phyloP scores from a whole-genome alignment of 2,888 invertebrate genomes.

The Tillus elongatus region DNA sequence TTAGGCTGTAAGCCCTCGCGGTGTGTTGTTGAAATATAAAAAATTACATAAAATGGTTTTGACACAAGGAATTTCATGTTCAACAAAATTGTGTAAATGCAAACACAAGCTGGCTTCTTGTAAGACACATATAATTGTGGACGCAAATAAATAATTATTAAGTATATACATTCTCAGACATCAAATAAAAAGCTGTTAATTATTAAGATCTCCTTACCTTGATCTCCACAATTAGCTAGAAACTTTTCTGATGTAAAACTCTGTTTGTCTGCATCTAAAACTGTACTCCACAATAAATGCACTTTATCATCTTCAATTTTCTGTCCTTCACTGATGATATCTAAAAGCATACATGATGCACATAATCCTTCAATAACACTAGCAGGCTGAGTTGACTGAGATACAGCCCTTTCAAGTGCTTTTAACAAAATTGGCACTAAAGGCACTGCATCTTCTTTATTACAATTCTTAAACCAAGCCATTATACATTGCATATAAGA shows the following conservation, averaged over 20 bases:
- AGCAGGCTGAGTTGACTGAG: slow-evolving; percentile 64
- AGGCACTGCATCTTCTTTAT: slow-evolving; percentile 40
- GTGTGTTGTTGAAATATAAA: too few relatives aligned
- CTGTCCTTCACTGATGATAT: slow-evolving; percentile 44
- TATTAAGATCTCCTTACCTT: too few relatives aligned
- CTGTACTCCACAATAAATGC: slow-evolving; percentile 56
- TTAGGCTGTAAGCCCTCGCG: too few relatives aligned
- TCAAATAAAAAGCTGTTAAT: too few relatives aligned
- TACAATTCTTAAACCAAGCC: slow-evolving; percentile 51
- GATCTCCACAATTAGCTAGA: slow-evolving; percentile 41
- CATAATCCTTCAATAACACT: slow-evolving; percentile 63
- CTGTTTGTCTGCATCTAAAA: slow-evolving; percentile 69
- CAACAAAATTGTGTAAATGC: too few relatives aligned
- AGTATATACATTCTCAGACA: too few relatives aligned
- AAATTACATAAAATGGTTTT: too few relatives aligned
- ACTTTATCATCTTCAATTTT: slow-evolving; percentile 45
- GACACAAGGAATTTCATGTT: too few relatives aligned
- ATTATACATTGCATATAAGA: slow-evolving; percentile 71
- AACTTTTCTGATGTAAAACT: slow-evolving; percentile 77
- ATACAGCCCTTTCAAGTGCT: slow-evolving; percentile 64
- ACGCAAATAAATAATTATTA: too few relatives aligned
- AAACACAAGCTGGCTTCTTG: too few relatives aligned
- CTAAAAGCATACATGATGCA: slow-evolving; percentile 58
- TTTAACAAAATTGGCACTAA: slow-evolving; percentile 58
- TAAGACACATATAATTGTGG: too few relatives aligned